A percentile compares a stretch with the other conserved stretches of the same genome.
Conservation (phyloP, 2,797 vertebrate genomes). For the Valencia hispanica region DNA sequence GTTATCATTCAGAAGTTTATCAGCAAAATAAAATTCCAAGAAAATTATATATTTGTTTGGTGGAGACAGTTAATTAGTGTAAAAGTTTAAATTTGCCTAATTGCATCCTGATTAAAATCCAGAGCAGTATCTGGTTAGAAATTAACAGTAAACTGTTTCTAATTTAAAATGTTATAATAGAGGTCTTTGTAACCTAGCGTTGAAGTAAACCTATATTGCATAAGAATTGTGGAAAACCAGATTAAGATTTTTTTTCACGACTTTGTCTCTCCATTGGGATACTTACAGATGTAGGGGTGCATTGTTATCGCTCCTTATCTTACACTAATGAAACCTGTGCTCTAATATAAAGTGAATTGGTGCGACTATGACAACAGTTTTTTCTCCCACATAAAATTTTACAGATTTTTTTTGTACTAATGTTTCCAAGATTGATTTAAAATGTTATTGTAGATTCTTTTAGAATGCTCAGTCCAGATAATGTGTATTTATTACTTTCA, state of each 20-base stretch:
- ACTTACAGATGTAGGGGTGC: neutral
- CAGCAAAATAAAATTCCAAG: neutral
- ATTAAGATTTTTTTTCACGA: neutral
- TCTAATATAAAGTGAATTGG: conserved; percentile 18
- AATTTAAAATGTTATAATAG: neutral
- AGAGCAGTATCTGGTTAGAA: neutral
- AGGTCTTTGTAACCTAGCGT: neutral
- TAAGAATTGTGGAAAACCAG: neutral
- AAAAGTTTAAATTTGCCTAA: neutral
- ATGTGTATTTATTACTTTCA: neutral
- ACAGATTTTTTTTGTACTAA: neutral
- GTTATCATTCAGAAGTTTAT: neutral
- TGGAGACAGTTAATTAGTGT: neutral
- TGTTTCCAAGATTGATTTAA: neutral
- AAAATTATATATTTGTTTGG: neutral
- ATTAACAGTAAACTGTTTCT: neutral
- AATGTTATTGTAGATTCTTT: neutral
- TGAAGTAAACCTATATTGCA: neutral
- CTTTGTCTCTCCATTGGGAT: neutral
- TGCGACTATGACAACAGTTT: conserved; percentile 27
- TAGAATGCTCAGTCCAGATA: neutral
- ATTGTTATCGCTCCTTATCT: conserved; percentile 25
- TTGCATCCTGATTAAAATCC: neutral
- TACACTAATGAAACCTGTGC: conserved; percentile 31
- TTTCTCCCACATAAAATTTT: conserved; percentile 3